phyloP scores from a whole-genome alignment of 2,113 vertebrate species.

The Saguinus imperator region DNA sequence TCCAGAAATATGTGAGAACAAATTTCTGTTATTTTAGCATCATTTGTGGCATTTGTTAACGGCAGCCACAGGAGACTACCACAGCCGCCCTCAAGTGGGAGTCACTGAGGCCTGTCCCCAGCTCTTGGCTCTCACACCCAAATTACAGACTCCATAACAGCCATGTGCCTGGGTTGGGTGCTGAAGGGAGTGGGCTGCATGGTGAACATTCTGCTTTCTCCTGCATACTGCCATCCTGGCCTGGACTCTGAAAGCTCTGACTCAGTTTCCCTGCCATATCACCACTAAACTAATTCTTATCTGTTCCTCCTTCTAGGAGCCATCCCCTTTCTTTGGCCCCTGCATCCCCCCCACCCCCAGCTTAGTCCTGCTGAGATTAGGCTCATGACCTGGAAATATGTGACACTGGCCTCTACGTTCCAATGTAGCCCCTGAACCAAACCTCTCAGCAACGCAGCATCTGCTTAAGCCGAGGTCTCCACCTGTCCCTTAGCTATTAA shows the following conservation, averaged over 20 bases:
- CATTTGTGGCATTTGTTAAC: neutral
- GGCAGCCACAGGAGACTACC: neutral
- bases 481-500: neutral
- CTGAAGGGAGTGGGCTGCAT: accelerated
- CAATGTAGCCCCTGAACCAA: neutral
- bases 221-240: neutral
- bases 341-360: too few species aligned
- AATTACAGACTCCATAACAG: neutral
- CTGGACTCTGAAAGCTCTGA: neutral
- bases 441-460: too few species aligned
- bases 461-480: neutral
- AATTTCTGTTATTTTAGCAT: neutral
- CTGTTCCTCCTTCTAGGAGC: neutral
- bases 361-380: neutral
- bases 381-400: neutral
- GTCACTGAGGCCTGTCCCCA: accelerated
- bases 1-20: neutral
- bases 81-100: neutral
- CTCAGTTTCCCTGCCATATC: neutral
- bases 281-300: neutral
- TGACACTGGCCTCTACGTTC: neutral
- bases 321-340: neutral
- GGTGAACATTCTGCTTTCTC: neutral
- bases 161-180: accelerated
- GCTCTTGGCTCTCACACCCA: neutral